phyloP scores from a whole-genome alignment of 2,113 vertebrate genomes.

The Motacilla tschutschensis region DNA sequence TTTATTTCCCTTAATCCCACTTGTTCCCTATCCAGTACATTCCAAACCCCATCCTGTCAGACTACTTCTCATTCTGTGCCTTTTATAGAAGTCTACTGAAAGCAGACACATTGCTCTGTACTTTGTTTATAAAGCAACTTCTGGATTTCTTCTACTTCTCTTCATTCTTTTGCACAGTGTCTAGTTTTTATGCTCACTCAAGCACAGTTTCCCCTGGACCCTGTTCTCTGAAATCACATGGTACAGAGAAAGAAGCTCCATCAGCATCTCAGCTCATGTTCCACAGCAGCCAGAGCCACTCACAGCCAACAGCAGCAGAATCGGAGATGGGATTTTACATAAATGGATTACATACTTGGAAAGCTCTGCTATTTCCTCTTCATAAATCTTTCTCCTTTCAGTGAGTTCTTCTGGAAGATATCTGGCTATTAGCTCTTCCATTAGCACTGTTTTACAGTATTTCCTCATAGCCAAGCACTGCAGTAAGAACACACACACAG shows the following conservation, averaged over 20 bases:
- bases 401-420: conserved; percentile 86
- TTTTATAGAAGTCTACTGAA: background rate
- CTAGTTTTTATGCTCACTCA: background rate
- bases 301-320: background rate
- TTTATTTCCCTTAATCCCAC: background rate
- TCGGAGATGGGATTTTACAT: background rate
- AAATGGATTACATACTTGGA: conserved; percentile 82
- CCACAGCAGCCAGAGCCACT: background rate
- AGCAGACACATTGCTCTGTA: background rate
- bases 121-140: background rate
- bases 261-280: background rate
- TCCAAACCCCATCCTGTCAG: background rate
- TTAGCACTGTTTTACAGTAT: conserved; percentile 83
- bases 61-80: background rate
- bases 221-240: background rate
- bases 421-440: conserved; percentile 87
- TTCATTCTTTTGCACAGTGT: background rate
- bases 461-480: conserved; percentile 87
- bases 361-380: conserved; percentile 91
- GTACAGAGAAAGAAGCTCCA: background rate
- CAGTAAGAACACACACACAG: background rate
- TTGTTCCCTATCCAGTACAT: background rate
- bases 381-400: conserved; percentile 83
- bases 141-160: background rate
- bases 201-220: background rate